Base-by-base conservation (phyloP, 2,888 invertebrate genomes). In the Dione juno region DNA sequence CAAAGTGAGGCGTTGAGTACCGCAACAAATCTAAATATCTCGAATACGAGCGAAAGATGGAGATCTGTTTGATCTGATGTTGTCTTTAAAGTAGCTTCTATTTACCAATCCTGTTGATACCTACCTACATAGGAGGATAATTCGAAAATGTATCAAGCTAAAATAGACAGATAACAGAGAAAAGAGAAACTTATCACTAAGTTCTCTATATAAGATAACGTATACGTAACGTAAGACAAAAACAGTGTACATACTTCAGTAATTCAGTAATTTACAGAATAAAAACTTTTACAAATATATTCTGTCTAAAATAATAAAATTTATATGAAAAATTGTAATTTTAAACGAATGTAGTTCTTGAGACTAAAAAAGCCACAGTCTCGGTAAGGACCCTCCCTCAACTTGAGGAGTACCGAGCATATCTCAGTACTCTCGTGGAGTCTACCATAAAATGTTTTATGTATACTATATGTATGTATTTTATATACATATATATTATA, bases 291-390 rank as follows among this genome's bases (percentile, higher is more conserved):
- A 53, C 3, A 53, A 28, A 9, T 9, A 40, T 8, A 1, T 21
- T 43, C 1, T 21, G 9, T 14, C 8, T 14, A 21, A 61, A 35
- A 28, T 28, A 45, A 45, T n/a, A 28, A 10, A 21, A n/a, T 35
- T 43, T 13, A 43, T 43, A 43, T 14, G n/a, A 16, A 45, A 61
- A 41, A 35, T 1, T 45, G 35, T 45, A 45, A 28, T 45, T 45
- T 61, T 45, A 35, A 45, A 45, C n/a, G 28, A 45, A 61, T 35
- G 61, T 61, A 61, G 45, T 61, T 35, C 28, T 61, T 45, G n/a
- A 61, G 40, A 57, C 37, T 57, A 57, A 40, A 40, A 40, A 40
- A 40, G 59, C 59, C 45, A 61, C 61, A 61, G 11, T n/a, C 61
- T 28, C 45, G 35, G 8, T n/a, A 61, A 61, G 61, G 45, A 45